Evolutionary conservation across 2,888 invertebrate genomes (phyloP).

Genomic region (Petrophora chlorosata): DNA sequence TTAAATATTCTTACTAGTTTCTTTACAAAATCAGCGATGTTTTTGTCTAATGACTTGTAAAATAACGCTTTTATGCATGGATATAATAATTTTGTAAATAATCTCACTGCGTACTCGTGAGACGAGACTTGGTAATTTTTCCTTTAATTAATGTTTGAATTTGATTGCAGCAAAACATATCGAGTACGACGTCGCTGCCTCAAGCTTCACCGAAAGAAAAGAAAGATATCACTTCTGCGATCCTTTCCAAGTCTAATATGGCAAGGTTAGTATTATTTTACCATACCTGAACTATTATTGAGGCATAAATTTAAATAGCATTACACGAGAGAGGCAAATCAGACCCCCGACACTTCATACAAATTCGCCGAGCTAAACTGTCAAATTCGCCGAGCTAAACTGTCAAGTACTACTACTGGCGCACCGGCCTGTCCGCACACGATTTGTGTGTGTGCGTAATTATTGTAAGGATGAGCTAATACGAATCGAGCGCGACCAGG

Average conservation of each 20-base stretch:
- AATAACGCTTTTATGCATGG: conserved; percentile 31
- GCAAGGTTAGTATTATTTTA: conserved; percentile 86
- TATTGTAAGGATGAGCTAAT: too few relatives aligned
- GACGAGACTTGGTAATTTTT: conserved; percentile 1
- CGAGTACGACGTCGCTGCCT: conserved; percentile 73
- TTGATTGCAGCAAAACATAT: conserved; percentile 81
- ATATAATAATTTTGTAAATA: conserved; percentile 10
- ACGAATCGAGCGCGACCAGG: too few relatives aligned
- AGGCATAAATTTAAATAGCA: background rate
- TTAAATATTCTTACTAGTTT: background rate
- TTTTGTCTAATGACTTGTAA: conserved; percentile 3
- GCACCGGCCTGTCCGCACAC: too few relatives aligned
- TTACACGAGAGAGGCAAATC: too few relatives aligned
- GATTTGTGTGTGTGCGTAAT: too few relatives aligned
- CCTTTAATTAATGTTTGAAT: background rate
- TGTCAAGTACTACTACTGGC: too few relatives aligned
- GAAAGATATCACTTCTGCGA: conserved; percentile 85
- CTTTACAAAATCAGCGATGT: conserved; percentile 4
- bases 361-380: too few relatives aligned
- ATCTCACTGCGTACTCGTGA: conserved; percentile 23
- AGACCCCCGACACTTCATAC: too few relatives aligned
- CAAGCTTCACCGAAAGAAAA: conserved; percentile 83
- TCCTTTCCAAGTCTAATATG: conserved; percentile 89
- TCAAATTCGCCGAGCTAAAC: too few relatives aligned
- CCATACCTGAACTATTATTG: background rate